A percentile compares a stretch with the other conserved stretches of the same genome.
Conservation (phyloP, 2,888 invertebrate species). For the Alentia gelatinosa region DNA sequence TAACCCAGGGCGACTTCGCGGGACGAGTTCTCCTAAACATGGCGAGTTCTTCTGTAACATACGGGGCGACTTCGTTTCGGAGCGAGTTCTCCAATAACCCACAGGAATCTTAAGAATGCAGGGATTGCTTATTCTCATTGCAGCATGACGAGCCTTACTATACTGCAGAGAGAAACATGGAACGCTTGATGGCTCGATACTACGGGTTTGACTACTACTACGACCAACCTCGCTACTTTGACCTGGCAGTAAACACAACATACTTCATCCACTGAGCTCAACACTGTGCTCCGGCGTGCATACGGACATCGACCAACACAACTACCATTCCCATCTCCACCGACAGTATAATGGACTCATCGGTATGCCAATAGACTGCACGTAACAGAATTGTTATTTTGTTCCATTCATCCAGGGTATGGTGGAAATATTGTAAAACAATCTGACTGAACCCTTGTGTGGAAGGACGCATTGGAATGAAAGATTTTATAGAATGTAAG, state of each 20-base stretch:
- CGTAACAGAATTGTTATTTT: no score
- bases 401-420: no score
- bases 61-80: neutral
- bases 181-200: constrained; percentile 30
- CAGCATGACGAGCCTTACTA: constrained; percentile 9
- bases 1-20: neutral
- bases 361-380: no score
- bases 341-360: no score
- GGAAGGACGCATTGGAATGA: no score
- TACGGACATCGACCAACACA: no score
- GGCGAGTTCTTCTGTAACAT: neutral
- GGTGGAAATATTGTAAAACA: no score
- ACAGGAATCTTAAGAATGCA: neutral
- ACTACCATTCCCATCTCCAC: no score
- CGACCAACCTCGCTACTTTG: neutral
- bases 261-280: constrained; percentile 49
- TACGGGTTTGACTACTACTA: constrained; percentile 38
- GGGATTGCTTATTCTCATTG: neutral
- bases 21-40: neutral
- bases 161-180: neutral
- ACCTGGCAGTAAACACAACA: constrained; percentile 22
- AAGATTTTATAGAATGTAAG: no score
- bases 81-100: no score
- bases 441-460: no score
- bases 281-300: no score